These are phyloP conservation scores for Chionomys nivalis DNA, from an alignment of 2,113 vertebrate genomes.

Conservation along the genomic window DNA sequence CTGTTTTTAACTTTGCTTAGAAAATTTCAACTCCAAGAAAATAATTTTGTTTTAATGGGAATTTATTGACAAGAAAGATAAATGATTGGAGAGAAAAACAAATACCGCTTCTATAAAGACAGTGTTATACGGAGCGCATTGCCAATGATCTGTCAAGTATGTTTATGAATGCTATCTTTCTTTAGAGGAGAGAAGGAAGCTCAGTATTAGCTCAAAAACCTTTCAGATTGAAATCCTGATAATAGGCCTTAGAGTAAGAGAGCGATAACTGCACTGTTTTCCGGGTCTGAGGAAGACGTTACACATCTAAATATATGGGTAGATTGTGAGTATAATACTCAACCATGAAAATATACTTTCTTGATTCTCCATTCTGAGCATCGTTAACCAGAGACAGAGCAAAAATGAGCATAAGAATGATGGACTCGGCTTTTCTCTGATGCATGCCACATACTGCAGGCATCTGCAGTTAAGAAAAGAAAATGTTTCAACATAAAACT, in stretches of 20 bases:
- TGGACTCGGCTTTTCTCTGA: neutral
- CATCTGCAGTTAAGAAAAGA: conserved; percentile 19
- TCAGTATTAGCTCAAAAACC: neutral
- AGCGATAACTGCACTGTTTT: conserved; percentile 51
- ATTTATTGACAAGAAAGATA: conserved; percentile 63
- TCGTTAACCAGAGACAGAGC: neutral
- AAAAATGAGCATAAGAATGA: neutral
- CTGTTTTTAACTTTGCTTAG: conserved; percentile 47
- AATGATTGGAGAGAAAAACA: conserved; percentile 56
- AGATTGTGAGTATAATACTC: conserved; percentile 4
- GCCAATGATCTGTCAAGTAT: conserved; percentile 21
- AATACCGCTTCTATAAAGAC: conserved; percentile 49
- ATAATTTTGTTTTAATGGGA: conserved; percentile 54
- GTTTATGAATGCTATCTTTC: conserved; percentile 50
- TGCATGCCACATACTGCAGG: neutral
- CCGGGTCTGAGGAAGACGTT: neutral
- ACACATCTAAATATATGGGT: neutral
- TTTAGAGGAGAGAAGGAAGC: neutral
- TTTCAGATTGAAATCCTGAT: conserved; percentile 51
- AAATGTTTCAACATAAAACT: neutral
- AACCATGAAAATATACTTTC: neutral
- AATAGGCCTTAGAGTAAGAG: neutral
- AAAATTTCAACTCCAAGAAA: conserved; percentile 57
- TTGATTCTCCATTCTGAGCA: neutral
- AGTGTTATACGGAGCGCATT: neutral